Evolutionary conservation across 2,888 invertebrate species (phyloP), one percentile per base, ranked within the genome.

Genomic region (Mesorhabditis spiculigera): DNA sequence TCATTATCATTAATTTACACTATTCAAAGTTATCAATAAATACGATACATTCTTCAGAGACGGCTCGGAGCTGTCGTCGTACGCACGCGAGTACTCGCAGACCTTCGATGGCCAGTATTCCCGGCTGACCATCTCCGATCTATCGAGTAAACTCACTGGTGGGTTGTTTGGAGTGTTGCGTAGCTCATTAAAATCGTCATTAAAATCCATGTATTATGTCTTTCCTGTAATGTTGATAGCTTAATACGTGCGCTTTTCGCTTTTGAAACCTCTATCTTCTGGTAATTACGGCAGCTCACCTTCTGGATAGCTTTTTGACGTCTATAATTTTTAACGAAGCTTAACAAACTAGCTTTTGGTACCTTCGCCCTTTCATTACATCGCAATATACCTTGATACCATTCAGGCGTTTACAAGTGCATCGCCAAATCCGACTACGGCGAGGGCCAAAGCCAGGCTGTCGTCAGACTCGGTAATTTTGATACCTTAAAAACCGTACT

Each of bases 401-500:
- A 63, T 16, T 16, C 28, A 68, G 69, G 75, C 41, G 70, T 81
- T 45, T 84, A 81, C 76, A 84, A 84, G 73, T 86, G 85, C 71
- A 72, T 76, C 45, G 86, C 84, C 10, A 77, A 77, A 42, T 80
- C 78, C 67, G 82, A 86, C 13, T 82, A 76, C 74, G 86, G 86
- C 67, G 82, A 83, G 42, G 78, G 79, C 8, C 81, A 84, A 67
- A 83, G 78, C 67, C 81, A 81, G 63, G 81, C 84, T n/a, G 79
- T 79, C 75, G 81, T 86, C 63, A 80, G 78, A 45, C 75, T 81
- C 6, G 28, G 28, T 28, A 28, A 28, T 28, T 28, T 28, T 28
- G 28, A 28, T 28, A 28, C 28, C 28, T 28, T 28, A 28, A 1
- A 28, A 28, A 28, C 3, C 28, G 1, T 28, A 28, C 28, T 28